phyloP scores from a whole-genome alignment of 2,797 vertebrate species.

The Cyclura pinguis region DNA sequence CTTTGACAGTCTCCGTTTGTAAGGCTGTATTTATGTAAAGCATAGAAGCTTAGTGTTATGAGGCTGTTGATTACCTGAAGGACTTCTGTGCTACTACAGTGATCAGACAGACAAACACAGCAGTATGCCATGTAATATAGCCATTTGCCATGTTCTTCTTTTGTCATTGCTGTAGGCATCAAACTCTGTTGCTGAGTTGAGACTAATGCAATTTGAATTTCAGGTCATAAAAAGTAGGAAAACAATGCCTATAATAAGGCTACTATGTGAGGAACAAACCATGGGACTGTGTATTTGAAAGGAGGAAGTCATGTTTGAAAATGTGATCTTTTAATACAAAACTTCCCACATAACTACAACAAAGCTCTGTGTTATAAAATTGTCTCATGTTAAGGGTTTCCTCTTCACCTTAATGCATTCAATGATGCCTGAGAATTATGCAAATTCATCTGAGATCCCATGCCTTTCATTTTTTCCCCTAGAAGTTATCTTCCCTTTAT shows the following conservation, averaged over 20 bases:
- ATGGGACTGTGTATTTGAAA: background rate
- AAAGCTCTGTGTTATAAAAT: constrained; percentile 3
- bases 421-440: constrained; percentile 32
- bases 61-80: constrained; percentile 44
- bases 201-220: constrained; percentile 54
- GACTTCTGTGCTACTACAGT: background rate
- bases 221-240: constrained; percentile 46
- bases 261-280: constrained; percentile 45
- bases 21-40: constrained; percentile 37
- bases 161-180: constrained; percentile 38
- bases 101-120: constrained; percentile 48
- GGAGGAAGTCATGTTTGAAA: constrained; percentile 33
- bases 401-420: constrained; percentile 4
- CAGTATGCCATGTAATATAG: background rate
- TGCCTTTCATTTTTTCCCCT: background rate
- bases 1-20: constrained; percentile 24
- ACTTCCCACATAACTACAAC: background rate
- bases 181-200: constrained; percentile 34
- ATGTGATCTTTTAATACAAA: background rate
- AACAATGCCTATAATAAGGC: constrained; percentile 27
- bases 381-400: constrained; percentile 33
- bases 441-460: constrained; percentile 32
- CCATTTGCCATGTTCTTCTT: constrained; percentile 46
- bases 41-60: constrained; percentile 28
- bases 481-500: background rate